These are phyloP conservation scores for Xenentodon cancila DNA, from an alignment of 2,797 vertebrate genomes.

Conservation along the genomic window DNA sequence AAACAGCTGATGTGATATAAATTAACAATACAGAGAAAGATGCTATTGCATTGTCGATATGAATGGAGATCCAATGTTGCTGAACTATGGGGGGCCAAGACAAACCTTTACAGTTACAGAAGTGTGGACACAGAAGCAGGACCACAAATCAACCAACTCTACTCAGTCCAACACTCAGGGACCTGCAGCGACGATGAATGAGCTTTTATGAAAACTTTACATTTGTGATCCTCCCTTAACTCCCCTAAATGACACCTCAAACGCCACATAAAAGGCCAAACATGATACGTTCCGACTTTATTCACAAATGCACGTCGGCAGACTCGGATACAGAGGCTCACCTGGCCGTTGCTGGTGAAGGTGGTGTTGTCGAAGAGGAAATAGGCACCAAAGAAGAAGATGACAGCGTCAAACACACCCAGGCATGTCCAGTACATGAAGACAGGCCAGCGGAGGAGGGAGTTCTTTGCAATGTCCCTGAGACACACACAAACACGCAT, in stretches of 20 bases:
- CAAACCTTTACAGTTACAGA: constrained; percentile 43
- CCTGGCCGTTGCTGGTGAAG: constrained; percentile 93
- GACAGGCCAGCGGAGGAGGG: constrained; percentile 91
- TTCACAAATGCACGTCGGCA: background rate
- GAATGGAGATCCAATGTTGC: constrained; percentile 77
- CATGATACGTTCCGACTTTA: background rate
- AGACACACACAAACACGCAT: background rate
- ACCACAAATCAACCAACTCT: constrained; percentile 28
- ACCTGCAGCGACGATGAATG: constrained; percentile 68
- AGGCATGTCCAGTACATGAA: constrained; percentile 98
- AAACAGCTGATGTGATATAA: constrained; percentile 84
- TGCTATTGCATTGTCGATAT: constrained; percentile 77
- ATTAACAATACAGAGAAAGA: constrained; percentile 83
- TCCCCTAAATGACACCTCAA: constrained; percentile 30
- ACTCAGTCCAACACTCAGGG: constrained; percentile 40
- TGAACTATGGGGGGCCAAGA: constrained; percentile 43
- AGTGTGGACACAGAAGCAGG: constrained; percentile 34
- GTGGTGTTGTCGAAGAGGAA: constrained; percentile 95
- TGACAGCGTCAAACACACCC: constrained; percentile 92
- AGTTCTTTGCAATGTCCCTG: constrained; percentile 96
- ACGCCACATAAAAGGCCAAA: constrained; percentile 18
- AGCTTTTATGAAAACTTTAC: constrained; percentile 34
- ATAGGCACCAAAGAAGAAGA: constrained; percentile 99
- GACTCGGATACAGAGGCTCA: constrained; percentile 48
- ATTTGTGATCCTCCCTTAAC: constrained; percentile 34